phyloP scores from a whole-genome alignment of 2,888 invertebrate species.

The Athripsodes cinereus region DNA sequence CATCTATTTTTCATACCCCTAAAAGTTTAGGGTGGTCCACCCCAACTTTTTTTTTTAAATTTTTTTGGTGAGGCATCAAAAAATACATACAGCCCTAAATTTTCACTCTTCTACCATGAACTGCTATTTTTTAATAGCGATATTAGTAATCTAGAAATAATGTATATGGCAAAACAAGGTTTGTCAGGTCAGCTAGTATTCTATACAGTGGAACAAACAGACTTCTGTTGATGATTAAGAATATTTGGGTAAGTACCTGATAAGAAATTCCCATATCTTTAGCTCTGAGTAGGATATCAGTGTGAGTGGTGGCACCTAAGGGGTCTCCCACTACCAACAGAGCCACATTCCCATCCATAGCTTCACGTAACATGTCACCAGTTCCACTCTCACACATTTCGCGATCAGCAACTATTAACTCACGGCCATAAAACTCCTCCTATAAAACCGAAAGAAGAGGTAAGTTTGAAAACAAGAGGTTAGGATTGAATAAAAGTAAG shows the following conservation, averaged over 20 bases:
- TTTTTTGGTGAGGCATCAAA: too few species aligned
- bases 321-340: conserved; percentile 97
- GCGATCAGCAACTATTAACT: conserved; percentile 81
- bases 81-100: too few species aligned
- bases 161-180: too few species aligned
- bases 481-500: too few species aligned
- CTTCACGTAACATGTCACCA: conserved; percentile 73
- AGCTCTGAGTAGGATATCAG: conserved; percentile 88
- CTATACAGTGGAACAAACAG: too few species aligned
- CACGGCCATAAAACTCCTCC: conserved; percentile 88
- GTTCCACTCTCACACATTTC: conserved; percentile 90
- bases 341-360: conserved; percentile 71
- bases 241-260: conserved; percentile 39
- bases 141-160: too few species aligned
- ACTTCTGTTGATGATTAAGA: background rate
- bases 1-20: too few species aligned
- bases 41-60: too few species aligned
- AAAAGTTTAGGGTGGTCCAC: too few species aligned
- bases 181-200: too few species aligned
- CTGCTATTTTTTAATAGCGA: too few species aligned
- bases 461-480: background rate
- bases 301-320: conserved; percentile 96
- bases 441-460: conserved; percentile 38
- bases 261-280: conserved; percentile 68
- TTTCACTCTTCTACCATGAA: too few species aligned